Base-by-base conservation (phyloP, 1,140 invertebrate species). In the Apis florea region DNA sequence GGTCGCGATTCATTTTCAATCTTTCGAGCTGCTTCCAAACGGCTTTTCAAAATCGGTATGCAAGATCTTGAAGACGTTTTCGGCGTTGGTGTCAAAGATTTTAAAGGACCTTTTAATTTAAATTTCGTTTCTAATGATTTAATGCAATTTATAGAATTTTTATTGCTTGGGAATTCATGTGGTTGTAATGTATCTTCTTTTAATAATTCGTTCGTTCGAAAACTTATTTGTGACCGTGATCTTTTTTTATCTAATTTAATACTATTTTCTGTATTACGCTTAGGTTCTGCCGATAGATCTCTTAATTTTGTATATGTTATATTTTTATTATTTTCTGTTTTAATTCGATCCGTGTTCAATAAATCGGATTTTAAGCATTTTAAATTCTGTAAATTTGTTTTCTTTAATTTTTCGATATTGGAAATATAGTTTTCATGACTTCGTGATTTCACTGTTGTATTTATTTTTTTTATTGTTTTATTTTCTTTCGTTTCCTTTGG, bases 11-110 rank as follows among this genome's bases (percentile, higher is more conserved):
- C 80, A 54, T 64, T 58, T n/a, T 73, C 76, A 24, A 67, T 73
- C 72, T 61, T 83, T 17, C 79, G 66, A 61, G 74, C 51, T 47
- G 51, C 66, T 49, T 89, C 84, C 13, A 88, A 70, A 79, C 88
- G 69, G 21, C 82, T 90, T 70, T 87, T 90, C 21, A 89, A 69
- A 51, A 91, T 68, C 4, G 90, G 88, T 80, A 91, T 92, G 26
- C 83, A 89, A 26, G 90, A 92, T 74, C 82, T 91, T 11, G 85
- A 87, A 11, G 77, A 79, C 12, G 51, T 56, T 11, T n/a, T 79
- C 17, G 67, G 67, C 5, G 61, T 59, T 8, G 40, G 19, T 68
- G 67, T 26, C 2, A 72, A 19, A 19, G 13, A 51, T 63, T 78
- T 87, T 0, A 40, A 47, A 13, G 19, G 63, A 24, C 8, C 61